These are phyloP conservation scores for Pomacea maculata DNA, from an alignment of 1,140 invertebrate genomes.

Conservation along the genomic window DNA sequence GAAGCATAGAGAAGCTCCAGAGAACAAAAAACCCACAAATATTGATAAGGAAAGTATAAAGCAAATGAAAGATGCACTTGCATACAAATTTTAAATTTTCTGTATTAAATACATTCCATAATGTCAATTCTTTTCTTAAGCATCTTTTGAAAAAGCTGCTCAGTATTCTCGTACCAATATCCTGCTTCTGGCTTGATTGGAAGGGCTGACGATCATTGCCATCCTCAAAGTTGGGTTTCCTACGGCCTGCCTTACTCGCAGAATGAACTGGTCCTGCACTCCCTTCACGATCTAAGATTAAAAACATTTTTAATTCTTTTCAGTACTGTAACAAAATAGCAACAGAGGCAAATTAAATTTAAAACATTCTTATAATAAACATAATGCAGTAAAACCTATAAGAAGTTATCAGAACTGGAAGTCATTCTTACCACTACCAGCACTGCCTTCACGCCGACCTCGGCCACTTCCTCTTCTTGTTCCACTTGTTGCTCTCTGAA, in stretches of 20 bases:
- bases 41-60: too few species aligned
- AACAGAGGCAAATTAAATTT: neutral
- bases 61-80: too few species aligned
- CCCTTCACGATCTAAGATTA: conserved; percentile 47
- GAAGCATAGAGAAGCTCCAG: too few species aligned
- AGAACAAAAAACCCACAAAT: too few species aligned
- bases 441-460: conserved; percentile 55
- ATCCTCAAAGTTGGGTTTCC: conserved; percentile 55
- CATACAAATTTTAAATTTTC: too few species aligned
- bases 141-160: too few species aligned
- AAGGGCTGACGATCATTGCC: conserved; percentile 46
- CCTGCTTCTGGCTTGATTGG: conserved; percentile 53
- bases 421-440: conserved; percentile 50
- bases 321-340: neutral
- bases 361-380: too few species aligned
- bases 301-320: conserved; percentile 6
- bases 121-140: too few species aligned
- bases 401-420: neutral
- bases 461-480: conserved; percentile 63
- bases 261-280: conserved; percentile 50
- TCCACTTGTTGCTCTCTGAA: conserved; percentile 64
- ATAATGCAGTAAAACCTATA: too few species aligned
- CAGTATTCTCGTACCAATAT: conserved; percentile 52
- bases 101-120: too few species aligned
- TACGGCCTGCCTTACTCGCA: conserved; percentile 28